Conservation (phyloP, 2,113 vertebrate species). For the Eudyptes chrysolophus region DNA sequence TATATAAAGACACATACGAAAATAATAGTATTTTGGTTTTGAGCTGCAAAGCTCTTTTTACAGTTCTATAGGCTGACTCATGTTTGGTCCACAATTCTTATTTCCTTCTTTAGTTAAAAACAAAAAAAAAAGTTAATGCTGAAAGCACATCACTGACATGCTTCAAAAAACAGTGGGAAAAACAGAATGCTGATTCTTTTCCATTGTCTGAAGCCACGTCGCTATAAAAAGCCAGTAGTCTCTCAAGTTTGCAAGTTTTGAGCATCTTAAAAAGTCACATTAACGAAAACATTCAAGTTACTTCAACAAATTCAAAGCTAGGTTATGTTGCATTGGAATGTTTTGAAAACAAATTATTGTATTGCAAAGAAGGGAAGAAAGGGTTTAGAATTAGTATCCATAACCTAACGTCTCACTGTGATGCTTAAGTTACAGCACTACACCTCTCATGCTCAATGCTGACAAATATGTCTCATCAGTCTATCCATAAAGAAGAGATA, state of each 20-base stretch:
- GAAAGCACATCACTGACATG: background rate
- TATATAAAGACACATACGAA: background rate
- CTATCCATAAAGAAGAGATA: background rate
- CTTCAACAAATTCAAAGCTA: background rate
- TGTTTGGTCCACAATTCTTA: background rate
- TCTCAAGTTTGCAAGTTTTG: background rate
- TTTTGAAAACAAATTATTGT: background rate
- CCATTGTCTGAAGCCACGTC: background rate
- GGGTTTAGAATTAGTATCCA: background rate
- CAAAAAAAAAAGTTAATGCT: background rate
- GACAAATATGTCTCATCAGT: background rate
- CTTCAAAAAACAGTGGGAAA: background rate
- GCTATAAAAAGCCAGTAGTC: background rate
- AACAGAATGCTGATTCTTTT: background rate
- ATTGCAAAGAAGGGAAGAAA: background rate
- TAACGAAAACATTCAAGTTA: background rate
- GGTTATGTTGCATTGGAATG: background rate
- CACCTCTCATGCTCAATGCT: background rate
- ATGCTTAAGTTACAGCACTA: background rate
- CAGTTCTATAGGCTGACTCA: background rate
- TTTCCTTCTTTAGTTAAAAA: background rate
- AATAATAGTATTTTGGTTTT: background rate
- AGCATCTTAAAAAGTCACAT: background rate
- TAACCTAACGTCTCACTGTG: fast-evolving
- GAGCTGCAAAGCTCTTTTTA: background rate